Base-by-base conservation (phyloP, 2,888 invertebrate species). In the Abscondita cerata region DNA sequence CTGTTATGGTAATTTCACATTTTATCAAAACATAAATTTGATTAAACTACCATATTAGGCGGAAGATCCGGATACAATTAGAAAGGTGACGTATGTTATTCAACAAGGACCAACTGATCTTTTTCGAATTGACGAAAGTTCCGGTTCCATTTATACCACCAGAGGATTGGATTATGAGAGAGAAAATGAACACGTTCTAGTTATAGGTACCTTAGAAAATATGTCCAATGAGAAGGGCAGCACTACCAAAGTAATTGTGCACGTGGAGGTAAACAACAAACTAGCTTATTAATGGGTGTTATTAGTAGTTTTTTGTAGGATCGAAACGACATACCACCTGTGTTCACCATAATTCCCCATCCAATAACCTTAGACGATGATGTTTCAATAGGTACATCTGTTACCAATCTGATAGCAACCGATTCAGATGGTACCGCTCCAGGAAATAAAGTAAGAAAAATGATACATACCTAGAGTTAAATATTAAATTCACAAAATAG, bases 401-500 rank as follows among this genome's bases (percentile, higher is more conserved):
- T 96, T 0, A 89, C 91, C 15, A 90, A 89, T 11, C 87, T 95
- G 44, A 83, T 87, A 0, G 96, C 96, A 0, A 85, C 87, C 0
- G 96, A 96, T 79, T 87, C 88, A 0, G 95, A 96, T 81, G 93
- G 93, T 5, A 91, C 93, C 0, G 83, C 92, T 0, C 94, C 95
- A 0, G 92, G 92, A 70, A 95, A 95, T 80, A 88, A 91, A 75
- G 87, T 87, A 78, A 72, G 38, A 25, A 8, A 19, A 15, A n/a
- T 20, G 18, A 13, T 36, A 20, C 3, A 52, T 31, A 16, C 15
- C 6, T 12, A 13, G 9, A 16, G 52, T 4, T 44, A 53, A 15
- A 25, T 25, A 25, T 25, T 47, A n/a, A 4, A 38, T 31, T 33
- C n/a, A n/a, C 25, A n/a, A 48, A 51, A 46, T 40, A 84, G 83